Percentiles rank a stretch among this genome's conserved stretches.
Evolutionary conservation across 30 jellyfish, hydroid and myxozoan species (phyloP).

Genomic region (Morbakka virulenta): DNA sequence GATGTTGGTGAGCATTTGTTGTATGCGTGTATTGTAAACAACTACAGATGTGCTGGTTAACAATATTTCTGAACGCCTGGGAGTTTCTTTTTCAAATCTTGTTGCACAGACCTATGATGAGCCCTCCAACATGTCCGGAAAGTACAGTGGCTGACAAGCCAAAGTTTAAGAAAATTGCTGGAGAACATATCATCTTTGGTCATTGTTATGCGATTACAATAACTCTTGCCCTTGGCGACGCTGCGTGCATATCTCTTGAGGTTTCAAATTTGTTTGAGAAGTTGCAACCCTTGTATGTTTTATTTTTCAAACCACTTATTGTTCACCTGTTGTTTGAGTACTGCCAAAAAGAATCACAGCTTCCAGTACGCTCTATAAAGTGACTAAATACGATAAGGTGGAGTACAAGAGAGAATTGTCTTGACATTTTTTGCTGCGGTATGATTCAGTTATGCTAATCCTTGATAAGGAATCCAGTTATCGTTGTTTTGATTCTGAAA

Average conservation of each 20-base stretch:
- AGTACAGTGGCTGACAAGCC: too few species aligned
- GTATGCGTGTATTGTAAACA: too few species aligned
- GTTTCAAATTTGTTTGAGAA: slow-evolving; percentile 5
- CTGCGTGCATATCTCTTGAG: too few species aligned
- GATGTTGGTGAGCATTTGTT: too few species aligned
- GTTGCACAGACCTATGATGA: too few species aligned
- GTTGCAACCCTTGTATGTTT: neutral
- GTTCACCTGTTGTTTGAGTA: neutral
- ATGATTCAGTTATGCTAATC: slow-evolving; percentile 1
- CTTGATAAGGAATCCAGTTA: slow-evolving; percentile 7
- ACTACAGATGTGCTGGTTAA: too few species aligned
- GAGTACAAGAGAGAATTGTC: slow-evolving; percentile 34
- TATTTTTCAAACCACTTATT: slow-evolving; percentile 4
- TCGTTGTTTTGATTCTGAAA: too few species aligned
- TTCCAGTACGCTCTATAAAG: too few species aligned
- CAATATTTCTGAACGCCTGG: too few species aligned
- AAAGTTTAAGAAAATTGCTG: too few species aligned
- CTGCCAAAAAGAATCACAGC: slow-evolving; percentile 4
- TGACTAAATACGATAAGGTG: slow-evolving; percentile 42
- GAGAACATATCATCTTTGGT: slow-evolving; percentile 13
- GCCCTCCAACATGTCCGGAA: too few species aligned
- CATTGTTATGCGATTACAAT: slow-evolving; percentile 21
- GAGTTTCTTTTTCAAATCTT: too few species aligned
- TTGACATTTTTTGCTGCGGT: slow-evolving; percentile 11
- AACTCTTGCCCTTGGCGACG: slow-evolving; percentile 17